Evolutionary conservation across 2,113 vertebrate species (phyloP).

Genomic region (Genyomyrus donnyi): DNA sequence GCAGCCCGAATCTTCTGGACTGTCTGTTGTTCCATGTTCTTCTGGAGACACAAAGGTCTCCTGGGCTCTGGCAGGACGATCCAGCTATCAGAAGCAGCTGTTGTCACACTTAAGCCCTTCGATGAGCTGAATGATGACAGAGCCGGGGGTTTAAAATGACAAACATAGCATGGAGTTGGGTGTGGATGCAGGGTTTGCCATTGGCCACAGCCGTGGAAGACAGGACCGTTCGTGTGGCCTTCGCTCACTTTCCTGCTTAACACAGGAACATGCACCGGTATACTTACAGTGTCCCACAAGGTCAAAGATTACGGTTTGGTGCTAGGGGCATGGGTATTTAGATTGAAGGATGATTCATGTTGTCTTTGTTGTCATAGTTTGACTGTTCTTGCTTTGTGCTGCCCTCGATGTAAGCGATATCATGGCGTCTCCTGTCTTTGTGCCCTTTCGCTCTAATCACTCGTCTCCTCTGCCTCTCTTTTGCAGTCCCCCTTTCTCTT

Average conservation of each 20-base stretch:
- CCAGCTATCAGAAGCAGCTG: slow-evolving; percentile 23
- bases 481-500: neutral
- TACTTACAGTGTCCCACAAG: neutral
- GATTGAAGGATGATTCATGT: neutral
- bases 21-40: neutral
- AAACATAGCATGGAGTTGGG: slow-evolving; percentile 3
- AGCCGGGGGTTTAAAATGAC: slow-evolving; percentile 18
- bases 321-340: neutral
- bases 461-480: neutral
- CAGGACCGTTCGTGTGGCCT: neutral
- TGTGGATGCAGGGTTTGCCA: neutral
- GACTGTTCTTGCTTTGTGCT: neutral
- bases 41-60: neutral
- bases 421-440: neutral
- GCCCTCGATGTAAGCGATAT: neutral
- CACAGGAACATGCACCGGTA: neutral
- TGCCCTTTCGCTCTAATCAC: neutral
- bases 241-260: neutral
- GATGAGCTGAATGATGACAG: neutral
- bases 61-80: slow-evolving; percentile 3
- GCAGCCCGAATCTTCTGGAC: neutral
- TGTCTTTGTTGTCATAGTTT: neutral
- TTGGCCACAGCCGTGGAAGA: neutral
- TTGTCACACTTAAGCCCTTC: slow-evolving; percentile 11
- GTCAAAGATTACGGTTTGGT: neutral